Conservation (phyloP, 2,113 vertebrate species). For the Sander vitreus region DNA sequence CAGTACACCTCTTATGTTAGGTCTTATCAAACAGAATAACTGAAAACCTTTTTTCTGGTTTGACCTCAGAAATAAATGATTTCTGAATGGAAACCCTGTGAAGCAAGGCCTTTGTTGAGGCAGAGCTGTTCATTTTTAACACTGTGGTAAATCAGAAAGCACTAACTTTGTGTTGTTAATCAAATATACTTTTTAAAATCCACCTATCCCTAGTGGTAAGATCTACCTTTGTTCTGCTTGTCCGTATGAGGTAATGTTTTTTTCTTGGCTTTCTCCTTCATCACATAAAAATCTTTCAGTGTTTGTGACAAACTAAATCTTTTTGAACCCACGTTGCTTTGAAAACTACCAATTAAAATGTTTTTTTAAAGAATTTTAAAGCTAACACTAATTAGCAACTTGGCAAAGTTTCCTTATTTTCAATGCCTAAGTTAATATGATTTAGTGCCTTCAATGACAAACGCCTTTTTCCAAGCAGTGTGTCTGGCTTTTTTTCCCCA, state of each 20-base stretch:
- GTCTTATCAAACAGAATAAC: neutral
- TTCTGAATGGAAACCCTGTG: neutral
- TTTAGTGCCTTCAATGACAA: conserved; percentile 8
- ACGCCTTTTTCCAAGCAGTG: neutral
- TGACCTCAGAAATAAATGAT: neutral
- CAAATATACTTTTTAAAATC: neutral
- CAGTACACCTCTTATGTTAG: neutral
- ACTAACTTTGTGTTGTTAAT: neutral
- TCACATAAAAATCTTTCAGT: neutral
- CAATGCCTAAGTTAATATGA: neutral
- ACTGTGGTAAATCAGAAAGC: neutral
- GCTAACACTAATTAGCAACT: neutral
- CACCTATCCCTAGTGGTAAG: neutral
- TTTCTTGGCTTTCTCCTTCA: neutral
- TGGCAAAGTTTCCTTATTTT: neutral
- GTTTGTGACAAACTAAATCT: neutral
- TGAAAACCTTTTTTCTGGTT: neutral
- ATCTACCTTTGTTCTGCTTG: neutral
- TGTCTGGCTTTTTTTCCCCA: neutral
- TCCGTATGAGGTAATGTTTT: neutral
- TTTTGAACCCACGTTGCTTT: conserved; percentile 23
- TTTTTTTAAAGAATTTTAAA: conserved; percentile 13
- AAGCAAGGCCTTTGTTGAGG: neutral
- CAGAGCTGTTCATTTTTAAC: neutral
- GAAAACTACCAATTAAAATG: conserved; percentile 24